These are phyloP conservation scores for Urosaurus nigricauda DNA, from an alignment of 2,797 vertebrate species.

Conservation along the genomic window DNA sequence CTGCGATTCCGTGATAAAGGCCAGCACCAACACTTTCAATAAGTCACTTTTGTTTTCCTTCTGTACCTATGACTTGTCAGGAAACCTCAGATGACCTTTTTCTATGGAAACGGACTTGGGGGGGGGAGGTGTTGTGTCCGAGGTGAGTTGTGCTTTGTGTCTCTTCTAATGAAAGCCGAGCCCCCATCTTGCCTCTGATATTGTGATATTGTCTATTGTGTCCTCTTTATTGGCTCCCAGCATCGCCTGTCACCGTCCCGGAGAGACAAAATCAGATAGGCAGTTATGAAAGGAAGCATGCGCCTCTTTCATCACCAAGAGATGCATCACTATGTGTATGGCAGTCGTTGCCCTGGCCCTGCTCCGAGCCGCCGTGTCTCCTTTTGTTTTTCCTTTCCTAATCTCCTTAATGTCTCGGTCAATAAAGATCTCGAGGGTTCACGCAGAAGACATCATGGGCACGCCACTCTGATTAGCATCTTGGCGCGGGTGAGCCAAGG, in stretches of 20 bases:
- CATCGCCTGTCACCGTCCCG: background rate
- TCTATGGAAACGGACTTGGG: background rate
- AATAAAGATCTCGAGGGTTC: background rate
- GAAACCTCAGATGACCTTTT: background rate
- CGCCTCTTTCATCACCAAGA: background rate
- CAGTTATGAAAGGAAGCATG: slow-evolving; percentile 3
- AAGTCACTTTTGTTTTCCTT: background rate
- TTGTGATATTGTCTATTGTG: background rate
- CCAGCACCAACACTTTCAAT: background rate
- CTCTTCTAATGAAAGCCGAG: background rate
- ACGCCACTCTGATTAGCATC: background rate
- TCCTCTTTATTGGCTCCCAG: background rate
- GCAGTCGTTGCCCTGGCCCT: background rate
- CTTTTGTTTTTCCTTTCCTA: background rate
- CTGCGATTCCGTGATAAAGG: background rate
- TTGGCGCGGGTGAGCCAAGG: background rate
- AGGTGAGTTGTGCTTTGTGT: background rate
- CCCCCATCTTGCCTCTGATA: background rate
- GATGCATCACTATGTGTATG: background rate
- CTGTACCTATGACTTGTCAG: too few relatives aligned
- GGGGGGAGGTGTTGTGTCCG: rapidly evolving
- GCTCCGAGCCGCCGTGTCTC: too few relatives aligned
- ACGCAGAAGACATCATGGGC: background rate
- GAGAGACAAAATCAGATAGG: slow-evolving; percentile 24
- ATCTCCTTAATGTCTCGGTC: background rate